Evolutionary conservation across 2,113 vertebrate genomes (phyloP).

Genomic region (Chinchilla lanigera): DNA sequence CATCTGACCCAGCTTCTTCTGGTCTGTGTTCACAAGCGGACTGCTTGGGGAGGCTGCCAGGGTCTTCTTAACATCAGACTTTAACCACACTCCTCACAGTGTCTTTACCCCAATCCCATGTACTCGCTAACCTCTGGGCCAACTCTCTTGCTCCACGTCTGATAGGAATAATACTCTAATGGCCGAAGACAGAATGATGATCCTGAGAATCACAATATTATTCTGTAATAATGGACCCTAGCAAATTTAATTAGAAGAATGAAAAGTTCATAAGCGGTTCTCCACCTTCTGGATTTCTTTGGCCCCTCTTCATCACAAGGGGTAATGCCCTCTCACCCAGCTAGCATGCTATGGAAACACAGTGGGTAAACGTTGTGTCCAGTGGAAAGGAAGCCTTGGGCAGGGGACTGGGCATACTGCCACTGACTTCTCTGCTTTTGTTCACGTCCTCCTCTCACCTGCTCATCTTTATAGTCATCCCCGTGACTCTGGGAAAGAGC

Average conservation of each 20-base stretch:
- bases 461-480: fast-evolving
- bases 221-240: neutral
- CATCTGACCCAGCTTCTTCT: neutral
- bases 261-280: neutral
- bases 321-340: fast-evolving
- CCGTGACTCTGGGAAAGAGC: neutral
- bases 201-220: neutral
- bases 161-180: neutral
- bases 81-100: neutral
- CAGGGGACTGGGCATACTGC: fast-evolving
- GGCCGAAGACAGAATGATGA: no score
- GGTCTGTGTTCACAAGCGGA: neutral
- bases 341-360: fast-evolving
- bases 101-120: neutral
- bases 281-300: neutral
- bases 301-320: neutral
- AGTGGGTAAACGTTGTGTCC: no score
- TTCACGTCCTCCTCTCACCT: neutral
- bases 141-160: no score
- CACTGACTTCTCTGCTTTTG: no score
- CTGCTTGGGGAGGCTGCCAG: no score
- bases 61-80: neutral
- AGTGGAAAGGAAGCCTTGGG: neutral
- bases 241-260: neutral
- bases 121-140: neutral